Evolutionary conservation across 2,113 vertebrate genomes (phyloP), one percentile per base, ranked within the genome.

Genomic region (Sander lucioperca): DNA sequence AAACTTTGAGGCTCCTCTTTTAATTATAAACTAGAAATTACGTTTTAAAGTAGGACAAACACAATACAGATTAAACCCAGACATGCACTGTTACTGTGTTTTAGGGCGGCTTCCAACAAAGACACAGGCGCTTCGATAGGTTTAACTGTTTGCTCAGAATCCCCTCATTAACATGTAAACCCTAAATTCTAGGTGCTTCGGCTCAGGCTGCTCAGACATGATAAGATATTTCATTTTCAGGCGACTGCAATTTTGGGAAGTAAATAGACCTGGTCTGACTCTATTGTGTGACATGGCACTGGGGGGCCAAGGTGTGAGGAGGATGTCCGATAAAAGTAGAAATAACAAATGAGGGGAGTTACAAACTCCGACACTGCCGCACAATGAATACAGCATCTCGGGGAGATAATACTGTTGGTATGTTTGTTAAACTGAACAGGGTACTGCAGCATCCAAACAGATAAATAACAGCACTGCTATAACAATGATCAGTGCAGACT

Each of bases 201-300:
- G 74, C 64, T 75, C 67, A 45, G 82, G 57, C 89, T 90, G 87
- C 65, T 70, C 53, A 68, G 77, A 53, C n/a, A 83, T 74, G 91
- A 90, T 91, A 91, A 90, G 77, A 83, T 80, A 77, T 89, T 88
- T 84, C 66, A 82, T 89, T 89, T 86, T 51, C 62, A 70, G 74
- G 79, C 74, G 56, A n/a, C 27, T 62, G 61, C 50, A 78, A 39
- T 83, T 86, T 72, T 65, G 30, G 56, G 79, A 51, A 66, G 63
- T 63, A 75, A 87, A 84, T 65, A 75, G 45, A 62, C 66, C 65
- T 57, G 54, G 74, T 70, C 33, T 33, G 50, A 62, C n/a, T 63
- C 7, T 39, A 19, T 43, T 73, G 81, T 75, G 50, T 56, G 45
- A 33, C 47, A 18, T 27, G 39, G 50, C 30, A 15, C 8, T 53